These are phyloP conservation scores for Odontomachus brunneus DNA, from an alignment of 1,140 invertebrate species.

Conservation along the genomic window DNA sequence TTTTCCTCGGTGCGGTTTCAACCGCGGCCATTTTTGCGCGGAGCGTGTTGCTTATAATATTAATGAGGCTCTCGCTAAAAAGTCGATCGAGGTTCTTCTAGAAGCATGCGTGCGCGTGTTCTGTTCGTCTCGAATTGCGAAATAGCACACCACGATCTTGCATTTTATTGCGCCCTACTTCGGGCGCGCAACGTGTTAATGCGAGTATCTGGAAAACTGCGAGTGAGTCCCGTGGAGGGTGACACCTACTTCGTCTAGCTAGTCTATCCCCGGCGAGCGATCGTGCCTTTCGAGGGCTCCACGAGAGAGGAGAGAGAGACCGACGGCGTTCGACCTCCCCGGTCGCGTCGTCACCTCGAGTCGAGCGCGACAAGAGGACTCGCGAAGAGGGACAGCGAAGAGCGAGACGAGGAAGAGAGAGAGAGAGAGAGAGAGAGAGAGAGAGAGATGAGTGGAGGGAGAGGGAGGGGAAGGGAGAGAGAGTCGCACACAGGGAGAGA, in stretches of 20 bases:
- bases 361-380: conserved; percentile 11
- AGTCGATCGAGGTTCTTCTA: neutral
- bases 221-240: neutral
- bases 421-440: neutral
- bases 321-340: neutral
- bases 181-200: neutral
- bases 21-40: too few species aligned
- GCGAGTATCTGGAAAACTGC: neutral
- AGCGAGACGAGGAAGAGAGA: neutral
- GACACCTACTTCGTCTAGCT: neutral
- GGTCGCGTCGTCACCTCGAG: neutral
- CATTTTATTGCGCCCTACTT: neutral
- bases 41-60: neutral
- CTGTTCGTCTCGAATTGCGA: too few species aligned
- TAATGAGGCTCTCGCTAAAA: neutral
- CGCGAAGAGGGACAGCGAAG: neutral
- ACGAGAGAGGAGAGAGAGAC: neutral
- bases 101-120: too few species aligned
- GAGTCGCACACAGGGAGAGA: too few species aligned
- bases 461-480: neutral
- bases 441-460: neutral
- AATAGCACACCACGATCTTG: neutral
- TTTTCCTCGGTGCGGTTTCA: too few species aligned
- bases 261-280: neutral
- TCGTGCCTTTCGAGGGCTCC: neutral